These are phyloP conservation scores for Macaria liturata DNA, from an alignment of 2,888 invertebrate species.

Conservation along the genomic window DNA sequence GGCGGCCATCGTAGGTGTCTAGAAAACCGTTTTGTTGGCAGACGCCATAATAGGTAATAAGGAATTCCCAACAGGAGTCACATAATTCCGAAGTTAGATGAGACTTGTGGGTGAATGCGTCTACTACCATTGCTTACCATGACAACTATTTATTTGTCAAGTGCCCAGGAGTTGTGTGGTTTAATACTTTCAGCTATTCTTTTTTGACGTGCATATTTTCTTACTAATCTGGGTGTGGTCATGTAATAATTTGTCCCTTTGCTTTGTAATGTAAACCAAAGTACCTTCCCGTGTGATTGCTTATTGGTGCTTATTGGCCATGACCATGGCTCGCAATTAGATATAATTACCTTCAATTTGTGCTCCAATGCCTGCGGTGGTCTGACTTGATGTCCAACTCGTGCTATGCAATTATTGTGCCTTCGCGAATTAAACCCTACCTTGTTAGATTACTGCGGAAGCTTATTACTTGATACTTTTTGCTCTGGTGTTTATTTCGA, in stretches of 20 bases:
- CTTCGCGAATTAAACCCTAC: conserved; percentile 62
- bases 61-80: conserved; percentile 49
- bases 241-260: no score
- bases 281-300: conserved; percentile 72
- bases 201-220: no score
- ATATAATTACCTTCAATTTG: conserved; percentile 81
- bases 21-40: conserved; percentile 74
- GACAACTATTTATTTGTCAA: no score
- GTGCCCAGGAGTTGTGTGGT: no score
- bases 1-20: conserved; percentile 64
- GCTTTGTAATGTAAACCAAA: no score
- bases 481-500: conserved; percentile 27
- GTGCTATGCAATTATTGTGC: conserved; percentile 66
- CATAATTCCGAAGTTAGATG: conserved; percentile 22
- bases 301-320: conserved; percentile 82
- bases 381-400: conserved; percentile 59
- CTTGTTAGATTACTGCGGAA: conserved; percentile 56
- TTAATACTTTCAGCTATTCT: no score
- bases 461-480: conserved; percentile 42
- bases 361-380: conserved; percentile 70
- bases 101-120: no score
- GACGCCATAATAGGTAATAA: conserved; percentile 65
- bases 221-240: no score
- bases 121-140: no score
- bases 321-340: conserved; percentile 80